Base-by-base conservation (phyloP, 2,888 invertebrate species). In the Lutraria lutraria region DNA sequence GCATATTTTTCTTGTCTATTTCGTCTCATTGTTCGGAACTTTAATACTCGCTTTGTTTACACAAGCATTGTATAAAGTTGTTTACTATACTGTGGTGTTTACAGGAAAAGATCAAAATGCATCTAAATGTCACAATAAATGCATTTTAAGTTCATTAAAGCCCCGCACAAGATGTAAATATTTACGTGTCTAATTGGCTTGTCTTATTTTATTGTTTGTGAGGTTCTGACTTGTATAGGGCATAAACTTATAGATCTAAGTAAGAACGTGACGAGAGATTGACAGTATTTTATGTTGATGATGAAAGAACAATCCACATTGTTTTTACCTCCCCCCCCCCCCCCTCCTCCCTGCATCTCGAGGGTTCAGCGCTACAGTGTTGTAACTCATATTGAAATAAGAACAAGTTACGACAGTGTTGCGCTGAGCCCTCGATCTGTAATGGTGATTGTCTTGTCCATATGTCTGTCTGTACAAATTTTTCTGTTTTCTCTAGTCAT, bases 51-150 rank as follows among this genome's bases (percentile, higher is more conserved):
- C 63, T 1, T 13, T 25, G 63, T 68, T 68, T 68, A 25, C 63
- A 68, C 8, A 25, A 68, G 25, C 25, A 68, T 19, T 34, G 76
- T 76, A 76, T 76, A 13, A 16, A 31, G 16, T 3, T 12, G 29
- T 76, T 76, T 76, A 76, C 31, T 34, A 19, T 34, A 8, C 76
- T 12, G 8, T 19, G 3, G 16, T 34, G 76, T 76, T 31, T 76
- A 76, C 76, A 76, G 43, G 43, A 43, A 76, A 68, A 25, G 19
- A 19, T 31, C 31, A 76, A 76, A 34, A 34, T 76, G 76, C 76
- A 76, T 34, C 34, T 76, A 76, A 76, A 76, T 76, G 76, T 76
- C 76, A 31, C 31, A 34, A 13, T 19, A 34, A 76, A 76, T 76
- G 76, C 31, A 43, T 76, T 31, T 16, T 16, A 16, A 31, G 76